phyloP scores from a whole-genome alignment of 2,797 vertebrate genomes.

The Gastrophryne carolinensis region DNA sequence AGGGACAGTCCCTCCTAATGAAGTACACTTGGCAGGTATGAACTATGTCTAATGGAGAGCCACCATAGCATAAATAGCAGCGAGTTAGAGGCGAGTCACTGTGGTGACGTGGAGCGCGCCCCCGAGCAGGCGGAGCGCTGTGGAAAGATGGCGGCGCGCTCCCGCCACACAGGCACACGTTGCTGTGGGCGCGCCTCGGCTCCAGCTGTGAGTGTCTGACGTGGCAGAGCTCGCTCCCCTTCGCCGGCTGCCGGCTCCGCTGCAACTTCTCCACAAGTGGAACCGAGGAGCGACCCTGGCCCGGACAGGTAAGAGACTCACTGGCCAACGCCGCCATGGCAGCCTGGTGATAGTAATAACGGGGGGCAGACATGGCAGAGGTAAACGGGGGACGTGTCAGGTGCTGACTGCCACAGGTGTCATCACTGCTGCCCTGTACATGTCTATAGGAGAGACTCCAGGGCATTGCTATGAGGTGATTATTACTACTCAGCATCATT shows the following conservation, averaged over 20 bases:
- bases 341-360: not conserved
- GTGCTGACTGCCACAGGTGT: not conserved
- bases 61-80: no score
- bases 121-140: not conserved
- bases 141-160: not conserved
- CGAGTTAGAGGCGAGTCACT: no score
- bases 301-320: constrained; percentile 19
- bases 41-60: no score
- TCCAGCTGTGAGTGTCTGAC: constrained; percentile 44
- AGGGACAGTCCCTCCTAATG: no score
- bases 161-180: not conserved
- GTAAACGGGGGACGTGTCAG: not conserved
- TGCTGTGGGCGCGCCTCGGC: not conserved
- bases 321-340: not conserved
- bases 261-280: constrained; percentile 32
- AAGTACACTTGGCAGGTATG: no score
- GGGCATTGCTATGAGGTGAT: no score
- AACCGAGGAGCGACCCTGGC: not conserved
- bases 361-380: not conserved
- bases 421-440: no score
- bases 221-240: constrained; percentile 43
- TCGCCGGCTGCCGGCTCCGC: constrained; percentile 17
- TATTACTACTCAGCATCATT: no score
- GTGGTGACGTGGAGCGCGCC: constrained; percentile 46
- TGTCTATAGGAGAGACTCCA: no score